Evolutionary conservation across 2,113 vertebrate species (phyloP), one percentile per base, ranked within the genome.

Genomic region (Marmota flaviventris): DNA sequence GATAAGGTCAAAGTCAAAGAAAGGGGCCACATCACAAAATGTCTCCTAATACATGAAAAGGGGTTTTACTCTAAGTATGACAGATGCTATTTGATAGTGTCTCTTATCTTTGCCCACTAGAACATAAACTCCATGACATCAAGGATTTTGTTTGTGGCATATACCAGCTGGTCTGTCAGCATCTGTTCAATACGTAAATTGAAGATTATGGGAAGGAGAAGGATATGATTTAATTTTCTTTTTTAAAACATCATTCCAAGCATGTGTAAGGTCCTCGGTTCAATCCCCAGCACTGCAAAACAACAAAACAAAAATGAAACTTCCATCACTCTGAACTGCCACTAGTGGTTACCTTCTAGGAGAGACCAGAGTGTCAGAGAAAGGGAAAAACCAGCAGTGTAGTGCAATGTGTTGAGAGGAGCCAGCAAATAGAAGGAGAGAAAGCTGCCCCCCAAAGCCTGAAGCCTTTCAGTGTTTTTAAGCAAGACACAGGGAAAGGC

Each of bases 181-280:
- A 79, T 70, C n/a, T 85, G 65, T 76, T 85, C 45, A 97, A 51
- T 72, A 72, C 90, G 39, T 67, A 32, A 94, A 83, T 84, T 58
- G 39, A 89, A 93, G 75, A 79, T 77, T 56, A 58, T 81, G 20
- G 24, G 34, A 17, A 89, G 45, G 42, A 12, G 14, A 76, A 39
- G 72, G 67, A 53, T 32, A 69, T 16, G 72, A 90, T 76, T 78
- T 78, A 18, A 81, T 94, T 85, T 93, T 69, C 92, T 91, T 56
- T 94, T 94, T 89, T 20, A 61, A 89, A 89, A 77, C 13, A 65
- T 39, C 45, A 78, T 78, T 58, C 14, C 29, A 42, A 89, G 42
- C 5, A 89, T 1, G 3, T 89, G 20, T 76, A 27, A 76, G 18
- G 6, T n/a, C 32, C 12, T 53, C 22, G 14, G 5, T 53, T 37